These are phyloP conservation scores for Bombylius discolor DNA, from an alignment of 2,888 invertebrate genomes.

Conservation along the genomic window DNA sequence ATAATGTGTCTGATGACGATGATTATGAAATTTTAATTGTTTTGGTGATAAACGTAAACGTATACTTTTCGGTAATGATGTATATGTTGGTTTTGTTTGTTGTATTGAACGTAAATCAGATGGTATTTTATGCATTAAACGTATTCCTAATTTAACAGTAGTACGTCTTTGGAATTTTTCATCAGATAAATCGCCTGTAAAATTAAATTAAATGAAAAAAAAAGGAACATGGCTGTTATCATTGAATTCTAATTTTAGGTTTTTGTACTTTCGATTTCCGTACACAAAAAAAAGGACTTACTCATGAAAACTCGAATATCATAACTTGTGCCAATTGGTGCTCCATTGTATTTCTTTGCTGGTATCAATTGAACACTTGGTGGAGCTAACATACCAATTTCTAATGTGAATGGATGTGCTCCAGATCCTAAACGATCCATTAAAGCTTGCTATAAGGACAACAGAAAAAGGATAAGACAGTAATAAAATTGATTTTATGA, in stretches of 20 bases:
- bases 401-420: conserved; percentile 64
- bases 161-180: conserved; percentile 63
- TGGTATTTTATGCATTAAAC: conserved; percentile 50
- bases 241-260: background rate
- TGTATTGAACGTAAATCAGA: conserved; percentile 16
- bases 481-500: background rate
- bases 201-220: background rate
- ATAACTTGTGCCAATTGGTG: conserved; percentile 77
- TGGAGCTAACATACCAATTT: conserved; percentile 65
- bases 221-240: background rate
- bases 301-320: conserved; percentile 70
- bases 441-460: conserved; percentile 53
- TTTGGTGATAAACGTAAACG: conserved; percentile 21
- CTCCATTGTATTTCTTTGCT: conserved; percentile 74
- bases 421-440: conserved; percentile 58
- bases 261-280: too few relatives aligned
- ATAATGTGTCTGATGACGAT: background rate
- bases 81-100: conserved; percentile 15
- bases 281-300: conserved; percentile 22
- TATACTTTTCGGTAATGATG: conserved; percentile 17
- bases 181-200: conserved; percentile 57
- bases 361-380: conserved; percentile 76
- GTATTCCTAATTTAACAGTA: conserved; percentile 66
- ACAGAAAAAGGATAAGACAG: background rate
- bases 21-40: conserved; percentile 16